These are phyloP conservation scores for Galaxea fascicularis DNA, from an alignment of 92 coral and sea anemone genomes.

Conservation along the genomic window DNA sequence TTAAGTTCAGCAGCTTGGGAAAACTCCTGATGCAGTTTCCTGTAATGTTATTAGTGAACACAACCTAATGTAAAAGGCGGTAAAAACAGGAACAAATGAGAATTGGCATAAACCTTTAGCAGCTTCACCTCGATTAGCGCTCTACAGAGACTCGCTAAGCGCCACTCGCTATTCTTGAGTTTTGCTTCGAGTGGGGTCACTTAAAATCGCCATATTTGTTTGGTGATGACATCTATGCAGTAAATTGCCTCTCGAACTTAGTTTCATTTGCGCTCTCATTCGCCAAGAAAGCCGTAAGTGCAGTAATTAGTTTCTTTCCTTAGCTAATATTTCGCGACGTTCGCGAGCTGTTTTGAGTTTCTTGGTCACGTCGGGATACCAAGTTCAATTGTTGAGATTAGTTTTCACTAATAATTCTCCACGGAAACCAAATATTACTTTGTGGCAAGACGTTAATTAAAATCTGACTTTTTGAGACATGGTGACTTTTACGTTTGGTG, in stretches of 20 bases:
- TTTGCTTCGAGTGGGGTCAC: not conserved
- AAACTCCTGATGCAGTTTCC: not conserved
- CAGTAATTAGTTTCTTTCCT: not conserved
- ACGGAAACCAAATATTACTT: slow-evolving; percentile 31
- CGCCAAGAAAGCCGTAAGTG: slow-evolving; percentile 2
- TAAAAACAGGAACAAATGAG: slow-evolving; percentile 2
- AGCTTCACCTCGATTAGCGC: not conserved
- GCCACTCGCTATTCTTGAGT: not conserved
- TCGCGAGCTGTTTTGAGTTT: not conserved
- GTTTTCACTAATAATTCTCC: slow-evolving; percentile 5
- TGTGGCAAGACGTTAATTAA: slow-evolving; percentile 37
- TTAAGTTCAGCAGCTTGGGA: not conserved
- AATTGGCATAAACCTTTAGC: not conserved
- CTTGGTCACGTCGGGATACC: slow-evolving; percentile 3
- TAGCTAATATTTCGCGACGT: slow-evolving; percentile 26
- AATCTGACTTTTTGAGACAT: slow-evolving; percentile 3
- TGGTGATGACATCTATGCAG: slow-evolving; percentile 27
- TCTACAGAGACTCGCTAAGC: not conserved
- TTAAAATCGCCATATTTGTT: not conserved
- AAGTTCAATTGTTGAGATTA: not conserved
- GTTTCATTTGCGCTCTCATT: slow-evolving; percentile 19
- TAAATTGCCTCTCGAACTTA: not conserved
- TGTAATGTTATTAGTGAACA: not conserved
- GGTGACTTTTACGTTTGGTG: not conserved
- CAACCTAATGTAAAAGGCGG: slow-evolving; percentile 2